These are phyloP conservation scores for Nerophis ophidion DNA, from an alignment of 2,113 vertebrate genomes.

Conservation along the genomic window DNA sequence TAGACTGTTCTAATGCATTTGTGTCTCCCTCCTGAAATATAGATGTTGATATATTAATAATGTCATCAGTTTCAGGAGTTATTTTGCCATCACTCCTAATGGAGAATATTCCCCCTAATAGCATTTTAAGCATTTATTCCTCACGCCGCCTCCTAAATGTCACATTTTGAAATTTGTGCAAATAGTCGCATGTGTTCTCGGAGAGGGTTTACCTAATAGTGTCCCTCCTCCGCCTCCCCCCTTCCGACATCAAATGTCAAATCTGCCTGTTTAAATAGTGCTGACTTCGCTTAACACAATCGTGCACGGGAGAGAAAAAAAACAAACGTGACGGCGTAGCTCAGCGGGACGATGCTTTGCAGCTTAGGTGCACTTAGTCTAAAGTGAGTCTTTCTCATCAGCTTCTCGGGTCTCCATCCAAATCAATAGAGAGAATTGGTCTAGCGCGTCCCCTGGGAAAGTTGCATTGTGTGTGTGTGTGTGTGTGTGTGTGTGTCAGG, in stretches of 20 bases:
- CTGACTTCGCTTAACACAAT: conserved; percentile 56
- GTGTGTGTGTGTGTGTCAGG: conserved; percentile 14
- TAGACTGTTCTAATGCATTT: conserved; percentile 14
- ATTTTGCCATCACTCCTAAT: conserved; percentile 13
- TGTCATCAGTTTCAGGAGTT: conserved; percentile 2
- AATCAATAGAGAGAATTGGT: conserved; percentile 61
- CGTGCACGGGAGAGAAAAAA: conserved; percentile 5
- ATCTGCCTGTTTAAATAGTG: conserved; percentile 57
- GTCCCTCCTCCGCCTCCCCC: background rate
- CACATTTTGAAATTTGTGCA: conserved; percentile 52
- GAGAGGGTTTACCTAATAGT: conserved; percentile 35
- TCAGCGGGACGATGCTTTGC: conserved; percentile 28
- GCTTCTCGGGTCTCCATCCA: conserved; percentile 50
- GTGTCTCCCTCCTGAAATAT: conserved; percentile 17
- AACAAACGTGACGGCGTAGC: background rate
- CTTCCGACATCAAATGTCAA: conserved; percentile 54
- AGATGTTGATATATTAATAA: conserved; percentile 23
- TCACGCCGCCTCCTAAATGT: conserved; percentile 41
- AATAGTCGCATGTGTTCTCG: conserved; percentile 32
- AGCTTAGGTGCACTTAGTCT: conserved; percentile 35
- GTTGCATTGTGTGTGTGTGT: conserved; percentile 24
- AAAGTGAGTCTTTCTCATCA: conserved; percentile 46
- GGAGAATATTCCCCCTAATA: conserved; percentile 13
- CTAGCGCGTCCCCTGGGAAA: conserved; percentile 40
- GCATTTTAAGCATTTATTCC: conserved; percentile 20